Percentiles rank a stretch among this genome's conserved stretches.
Evolutionary conservation across 2,888 invertebrate species (phyloP).

Genomic region (Trichogramma evanescens): DNA sequence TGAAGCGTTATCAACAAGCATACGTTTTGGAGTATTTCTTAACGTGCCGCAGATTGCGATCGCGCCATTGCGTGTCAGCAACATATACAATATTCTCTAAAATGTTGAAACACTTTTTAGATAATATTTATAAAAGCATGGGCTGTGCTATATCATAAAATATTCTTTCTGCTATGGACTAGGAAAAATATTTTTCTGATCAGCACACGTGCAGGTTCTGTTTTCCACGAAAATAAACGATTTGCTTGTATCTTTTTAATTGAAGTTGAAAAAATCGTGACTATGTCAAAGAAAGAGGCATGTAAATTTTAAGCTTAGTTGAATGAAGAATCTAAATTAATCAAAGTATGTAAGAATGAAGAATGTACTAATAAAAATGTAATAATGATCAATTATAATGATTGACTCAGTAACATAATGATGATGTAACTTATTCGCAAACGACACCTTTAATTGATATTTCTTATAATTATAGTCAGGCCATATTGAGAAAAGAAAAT

Average conservation of each 20-base stretch:
- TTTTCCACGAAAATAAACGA: slow-evolving; percentile 23
- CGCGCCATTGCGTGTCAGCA: slow-evolving; percentile 11
- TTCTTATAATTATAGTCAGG: slow-evolving; percentile 20
- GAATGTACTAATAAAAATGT: slow-evolving; percentile 10
- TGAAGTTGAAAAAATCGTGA: slow-evolving; percentile 4
- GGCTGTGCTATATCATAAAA: slow-evolving; percentile 15
- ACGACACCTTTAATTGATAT: slow-evolving; percentile 18
- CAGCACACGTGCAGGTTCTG: slow-evolving; percentile 3
- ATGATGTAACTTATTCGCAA: slow-evolving; percentile 22
- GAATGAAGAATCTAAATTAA: slow-evolving; percentile 17
- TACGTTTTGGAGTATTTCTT: slow-evolving; percentile 18
- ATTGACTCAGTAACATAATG: slow-evolving; percentile 12
- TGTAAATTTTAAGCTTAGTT: slow-evolving; percentile 24
- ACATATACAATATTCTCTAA: slow-evolving; percentile 23
- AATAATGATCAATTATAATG: slow-evolving; percentile 17
- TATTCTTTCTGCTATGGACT: slow-evolving; percentile 18
- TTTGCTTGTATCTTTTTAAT: slow-evolving; percentile 20
- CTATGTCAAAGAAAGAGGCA: slow-evolving; percentile 17
- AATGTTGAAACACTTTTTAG: slow-evolving; percentile 23
- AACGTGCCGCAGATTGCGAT: slow-evolving; percentile 19
- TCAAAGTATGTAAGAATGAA: slow-evolving; percentile 14
- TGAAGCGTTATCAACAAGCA: slow-evolving; percentile 23
- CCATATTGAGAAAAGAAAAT: slow-evolving; percentile 11
- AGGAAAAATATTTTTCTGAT: neutral
- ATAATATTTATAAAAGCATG: slow-evolving; percentile 23